phyloP scores from a whole-genome alignment of 23 tunicate species.

The Oikopleura dioica region DNA sequence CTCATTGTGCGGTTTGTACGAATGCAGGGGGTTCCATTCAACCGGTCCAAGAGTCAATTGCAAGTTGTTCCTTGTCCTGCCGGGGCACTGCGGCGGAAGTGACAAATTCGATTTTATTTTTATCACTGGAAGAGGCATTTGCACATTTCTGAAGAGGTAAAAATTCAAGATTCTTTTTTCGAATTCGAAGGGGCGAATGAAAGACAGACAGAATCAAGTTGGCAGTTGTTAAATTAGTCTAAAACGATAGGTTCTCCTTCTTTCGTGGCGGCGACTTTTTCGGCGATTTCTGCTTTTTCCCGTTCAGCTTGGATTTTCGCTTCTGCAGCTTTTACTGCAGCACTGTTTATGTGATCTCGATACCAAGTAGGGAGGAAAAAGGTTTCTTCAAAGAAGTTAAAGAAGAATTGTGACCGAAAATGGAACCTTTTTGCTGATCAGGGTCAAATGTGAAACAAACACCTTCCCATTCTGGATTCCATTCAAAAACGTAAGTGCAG shows the following conservation, averaged over 20 bases:
- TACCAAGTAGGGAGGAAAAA: neutral
- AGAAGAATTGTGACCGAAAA: too few relatives aligned
- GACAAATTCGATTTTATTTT: neutral
- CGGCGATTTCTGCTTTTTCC: neutral
- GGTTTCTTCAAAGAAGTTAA: neutral
- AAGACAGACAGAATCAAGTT: neutral
- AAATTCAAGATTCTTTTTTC: too few relatives aligned
- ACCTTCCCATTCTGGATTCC: neutral
- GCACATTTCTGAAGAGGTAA: neutral
- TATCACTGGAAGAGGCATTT: neutral
- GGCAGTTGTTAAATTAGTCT: neutral
- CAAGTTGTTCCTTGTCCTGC: neutral
- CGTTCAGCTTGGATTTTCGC: neutral
- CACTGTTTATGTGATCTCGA: neutral
- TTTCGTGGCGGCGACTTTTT: neutral
- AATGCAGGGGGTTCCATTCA: neutral
- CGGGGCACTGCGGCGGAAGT: neutral
- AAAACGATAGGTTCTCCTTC: neutral
- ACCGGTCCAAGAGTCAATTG: neutral
- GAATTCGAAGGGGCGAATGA: neutral
- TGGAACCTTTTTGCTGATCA: neutral
- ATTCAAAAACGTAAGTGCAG: neutral
- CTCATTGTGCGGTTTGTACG: neutral
- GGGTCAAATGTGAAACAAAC: neutral
- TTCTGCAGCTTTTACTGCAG: neutral